Conservation (phyloP, 2,888 invertebrate species). For the Archips xylosteana region DNA sequence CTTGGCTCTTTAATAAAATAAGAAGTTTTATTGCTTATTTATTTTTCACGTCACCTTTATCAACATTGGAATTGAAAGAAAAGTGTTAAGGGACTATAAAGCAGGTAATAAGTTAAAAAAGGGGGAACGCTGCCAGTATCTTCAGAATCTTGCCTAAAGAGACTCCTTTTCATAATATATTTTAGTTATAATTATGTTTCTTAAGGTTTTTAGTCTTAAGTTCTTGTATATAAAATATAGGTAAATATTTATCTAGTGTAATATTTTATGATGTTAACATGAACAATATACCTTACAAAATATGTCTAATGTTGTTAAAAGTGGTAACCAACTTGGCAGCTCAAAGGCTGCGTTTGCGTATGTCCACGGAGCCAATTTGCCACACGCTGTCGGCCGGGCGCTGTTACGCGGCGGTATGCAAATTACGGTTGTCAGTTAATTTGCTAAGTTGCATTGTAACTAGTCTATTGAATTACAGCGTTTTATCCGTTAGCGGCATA, state of each 20-base stretch:
- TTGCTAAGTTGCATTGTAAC: constrained; percentile 16
- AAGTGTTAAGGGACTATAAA: not conserved
- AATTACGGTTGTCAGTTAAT: constrained; percentile 15
- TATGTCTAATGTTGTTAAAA: not conserved
- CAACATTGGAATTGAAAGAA: not conserved
- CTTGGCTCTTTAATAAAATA: not conserved
- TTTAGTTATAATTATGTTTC: no score
- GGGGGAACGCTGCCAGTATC: no score
- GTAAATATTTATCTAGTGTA: no score
- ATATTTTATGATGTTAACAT: no score
- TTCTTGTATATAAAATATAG: no score
- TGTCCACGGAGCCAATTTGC: constrained; percentile 13
- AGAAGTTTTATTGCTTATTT: constrained; percentile 1
- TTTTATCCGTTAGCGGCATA: not conserved
- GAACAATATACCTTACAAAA: no score
- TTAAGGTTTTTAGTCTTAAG: no score
- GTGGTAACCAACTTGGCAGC: not conserved
- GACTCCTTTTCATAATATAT: no score
- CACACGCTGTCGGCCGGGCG: constrained; percentile 8
- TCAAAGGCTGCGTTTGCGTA: not conserved
- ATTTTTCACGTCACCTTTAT: not conserved
- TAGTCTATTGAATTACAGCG: not conserved
- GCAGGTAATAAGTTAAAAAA: no score
- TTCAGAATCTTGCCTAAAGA: no score
- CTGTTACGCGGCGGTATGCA: constrained; percentile 13